Evolutionary conservation across 2,888 invertebrate species (phyloP).

Genomic region (Dryobota labecula): DNA sequence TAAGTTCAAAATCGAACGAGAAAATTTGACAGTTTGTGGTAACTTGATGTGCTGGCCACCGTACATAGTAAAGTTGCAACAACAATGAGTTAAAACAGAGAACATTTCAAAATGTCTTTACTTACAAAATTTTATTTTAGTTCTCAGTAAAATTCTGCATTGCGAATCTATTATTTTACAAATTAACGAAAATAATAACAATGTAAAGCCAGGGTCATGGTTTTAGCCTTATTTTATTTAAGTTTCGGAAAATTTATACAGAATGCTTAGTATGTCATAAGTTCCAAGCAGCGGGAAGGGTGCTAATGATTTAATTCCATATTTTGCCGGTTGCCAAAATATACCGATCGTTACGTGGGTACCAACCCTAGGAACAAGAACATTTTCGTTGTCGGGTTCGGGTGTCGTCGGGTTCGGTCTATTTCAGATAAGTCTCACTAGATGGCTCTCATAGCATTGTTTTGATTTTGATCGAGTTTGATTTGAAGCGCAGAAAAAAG

Average conservation of each 20-base stretch:
- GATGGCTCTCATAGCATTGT: slow-evolving; percentile 61
- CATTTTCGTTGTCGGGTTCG: not conserved
- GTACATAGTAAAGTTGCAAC: not conserved
- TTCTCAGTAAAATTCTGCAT: too few relatives aligned
- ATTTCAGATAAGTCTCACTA: slow-evolving; percentile 30
- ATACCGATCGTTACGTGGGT: not conserved
- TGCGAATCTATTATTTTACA: too few relatives aligned
- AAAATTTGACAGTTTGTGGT: too few relatives aligned
- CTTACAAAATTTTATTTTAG: too few relatives aligned
- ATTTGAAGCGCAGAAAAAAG: slow-evolving; percentile 71
- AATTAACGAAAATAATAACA: not conserved
- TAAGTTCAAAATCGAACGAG: too few relatives aligned
- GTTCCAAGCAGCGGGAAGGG: not conserved
- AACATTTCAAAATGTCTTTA: not conserved
- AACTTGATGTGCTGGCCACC: too few relatives aligned
- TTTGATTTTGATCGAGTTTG: slow-evolving; percentile 64
- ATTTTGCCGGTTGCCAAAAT: slow-evolving; percentile 1
- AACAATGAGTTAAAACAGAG: not conserved
- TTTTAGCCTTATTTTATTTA: too few relatives aligned
- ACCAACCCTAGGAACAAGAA: not conserved
- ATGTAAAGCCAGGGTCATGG: too few relatives aligned
- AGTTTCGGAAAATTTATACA: not conserved
- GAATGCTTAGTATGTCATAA: not conserved
- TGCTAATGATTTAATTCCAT: not conserved
- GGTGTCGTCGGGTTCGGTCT: not conserved